phyloP scores from a whole-genome alignment of 2,113 vertebrate genomes.

The Telmatochromis sp. region DNA sequence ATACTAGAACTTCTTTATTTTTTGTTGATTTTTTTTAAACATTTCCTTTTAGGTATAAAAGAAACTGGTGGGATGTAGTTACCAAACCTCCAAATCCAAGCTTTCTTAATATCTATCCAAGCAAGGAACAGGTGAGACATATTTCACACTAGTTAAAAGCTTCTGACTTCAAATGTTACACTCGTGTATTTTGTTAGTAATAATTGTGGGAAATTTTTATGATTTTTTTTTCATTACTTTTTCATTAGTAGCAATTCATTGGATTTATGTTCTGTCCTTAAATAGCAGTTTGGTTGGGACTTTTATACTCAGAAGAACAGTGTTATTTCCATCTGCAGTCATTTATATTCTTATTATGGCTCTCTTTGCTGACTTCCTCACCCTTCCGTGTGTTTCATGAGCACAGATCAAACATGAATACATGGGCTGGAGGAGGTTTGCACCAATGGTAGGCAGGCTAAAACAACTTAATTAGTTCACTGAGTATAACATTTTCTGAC shows the following conservation, averaged over 20 bases:
- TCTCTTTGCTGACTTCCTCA: neutral
- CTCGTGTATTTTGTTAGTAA: neutral
- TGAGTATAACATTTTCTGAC: neutral
- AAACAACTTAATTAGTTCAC: neutral
- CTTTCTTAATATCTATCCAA: neutral
- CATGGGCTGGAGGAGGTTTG: neutral
- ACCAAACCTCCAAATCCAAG: slow-evolving; percentile 16
- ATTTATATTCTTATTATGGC: neutral
- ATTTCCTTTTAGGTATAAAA: slow-evolving; percentile 39
- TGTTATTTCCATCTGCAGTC: neutral
- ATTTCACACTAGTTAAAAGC: neutral
- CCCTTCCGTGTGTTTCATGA: neutral
- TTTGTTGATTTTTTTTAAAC: neutral
- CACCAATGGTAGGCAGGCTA: neutral
- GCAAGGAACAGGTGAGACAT: slow-evolving; percentile 21
- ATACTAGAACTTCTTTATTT: neutral
- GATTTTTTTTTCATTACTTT: neutral
- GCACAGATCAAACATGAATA: neutral
- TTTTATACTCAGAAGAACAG: neutral
- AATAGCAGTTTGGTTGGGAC: neutral
- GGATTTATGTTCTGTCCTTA: neutral
- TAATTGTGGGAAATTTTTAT: neutral
- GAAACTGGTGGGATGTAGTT: slow-evolving; percentile 42
- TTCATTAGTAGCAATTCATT: neutral
- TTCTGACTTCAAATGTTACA: neutral